A percentile compares a stretch with the other conserved stretches of the same genome.
These are phyloP conservation scores for Crocodylus rhombifer DNA, from an alignment of 2,797 vertebrate species.

Conservation along the genomic window DNA sequence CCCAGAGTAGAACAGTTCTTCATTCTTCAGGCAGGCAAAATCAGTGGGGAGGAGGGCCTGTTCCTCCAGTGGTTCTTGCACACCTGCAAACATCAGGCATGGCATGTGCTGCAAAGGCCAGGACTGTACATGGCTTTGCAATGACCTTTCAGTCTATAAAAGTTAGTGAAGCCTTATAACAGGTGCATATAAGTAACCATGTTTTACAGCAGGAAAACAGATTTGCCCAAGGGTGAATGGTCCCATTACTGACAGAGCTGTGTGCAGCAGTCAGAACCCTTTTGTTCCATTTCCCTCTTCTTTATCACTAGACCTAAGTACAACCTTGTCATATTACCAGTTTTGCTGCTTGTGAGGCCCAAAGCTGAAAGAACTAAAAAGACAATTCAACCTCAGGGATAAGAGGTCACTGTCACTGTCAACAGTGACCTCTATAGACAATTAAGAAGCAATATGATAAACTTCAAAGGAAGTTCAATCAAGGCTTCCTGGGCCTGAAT, in stretches of 20 bases:
- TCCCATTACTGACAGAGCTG: not conserved
- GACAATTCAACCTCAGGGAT: not conserved
- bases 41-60: too few species aligned
- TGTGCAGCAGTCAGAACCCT: not conserved
- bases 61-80: not conserved
- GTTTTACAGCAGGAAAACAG: not conserved
- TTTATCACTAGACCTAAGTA: not conserved
- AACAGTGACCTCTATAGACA: not conserved
- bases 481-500: too few species aligned
- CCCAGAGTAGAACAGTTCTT: too few species aligned
- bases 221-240: not conserved
- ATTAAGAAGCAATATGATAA: too few species aligned
- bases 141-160: not conserved
- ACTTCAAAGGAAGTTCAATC: too few species aligned
- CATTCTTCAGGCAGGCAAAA: too few species aligned
- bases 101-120: not conserved
- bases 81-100: not conserved
- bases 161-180: not conserved
- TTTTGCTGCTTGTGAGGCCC: not conserved
- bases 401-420: not conserved
- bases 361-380: not conserved
- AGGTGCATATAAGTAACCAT: accelerated
- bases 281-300: not conserved
- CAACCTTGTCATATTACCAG: not conserved
- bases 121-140: not conserved